Evolutionary conservation across 1,140 invertebrate species (phyloP), one percentile per base, ranked within the genome.

Genomic region (Penaeus vannamei): DNA sequence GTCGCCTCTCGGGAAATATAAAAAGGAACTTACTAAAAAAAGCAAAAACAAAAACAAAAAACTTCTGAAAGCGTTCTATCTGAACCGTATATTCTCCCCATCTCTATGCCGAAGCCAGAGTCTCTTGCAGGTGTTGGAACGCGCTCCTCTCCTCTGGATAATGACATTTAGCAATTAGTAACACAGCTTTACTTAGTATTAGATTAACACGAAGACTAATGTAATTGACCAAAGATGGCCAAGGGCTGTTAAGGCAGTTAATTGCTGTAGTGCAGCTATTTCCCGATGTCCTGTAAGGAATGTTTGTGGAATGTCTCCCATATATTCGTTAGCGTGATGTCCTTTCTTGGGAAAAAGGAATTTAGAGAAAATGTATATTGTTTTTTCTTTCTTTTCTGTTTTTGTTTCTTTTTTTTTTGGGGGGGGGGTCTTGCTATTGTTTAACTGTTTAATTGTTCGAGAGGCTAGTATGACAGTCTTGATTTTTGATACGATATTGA

Each of bases 141-240:
- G 42, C 79, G 62, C 36, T 62, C 59, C 14, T 61, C n/a, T 17
- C 53, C 36, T 19, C 80, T 42, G 36, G 80, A 59, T 89, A 89
- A 89, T 89, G 72, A 84, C 87, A 89, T 89, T 89, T 89, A 76
- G 76, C 87, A 89, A 89, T 89, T 89, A 89, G 87, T 89, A 89
- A 89, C 87, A 85, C 87, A 89, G 87, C 87, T 89, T 89, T 89
- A 85, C 82, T 84, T 83, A 83, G 87, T 82, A 89, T 89, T 89
- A 89, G 82, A 89, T 89, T 89, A 89, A 84, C 87, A 89, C 87
- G 79, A 64, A 89, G 82, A 89, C 87, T 89, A 89, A 89, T 85
- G 82, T 85, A 84, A 89, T 89, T 89, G 87, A 89, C 87, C 87
- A 69, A 79, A 29, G 87, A 89, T 89, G 87, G 83, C 87, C 87